These are phyloP conservation scores for Acrossocheilus fasciatus DNA, from an alignment of 2,797 vertebrate species.

Conservation along the genomic window DNA sequence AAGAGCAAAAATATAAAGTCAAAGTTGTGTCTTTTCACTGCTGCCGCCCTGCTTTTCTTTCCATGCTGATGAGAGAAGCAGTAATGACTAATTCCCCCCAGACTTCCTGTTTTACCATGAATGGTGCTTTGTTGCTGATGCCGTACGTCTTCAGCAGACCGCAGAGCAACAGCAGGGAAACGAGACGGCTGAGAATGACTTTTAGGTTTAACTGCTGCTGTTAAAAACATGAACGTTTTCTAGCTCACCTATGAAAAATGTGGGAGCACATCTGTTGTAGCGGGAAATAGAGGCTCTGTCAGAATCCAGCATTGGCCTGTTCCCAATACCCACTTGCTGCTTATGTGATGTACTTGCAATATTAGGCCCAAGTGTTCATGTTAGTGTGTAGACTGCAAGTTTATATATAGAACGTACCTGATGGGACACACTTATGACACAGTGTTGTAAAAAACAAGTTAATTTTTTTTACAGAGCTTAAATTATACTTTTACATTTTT, in stretches of 20 bases:
- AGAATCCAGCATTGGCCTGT: not conserved
- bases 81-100: constrained; percentile 57
- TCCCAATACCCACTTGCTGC: not conserved
- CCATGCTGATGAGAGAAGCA: constrained; percentile 57
- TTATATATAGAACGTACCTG: not conserved
- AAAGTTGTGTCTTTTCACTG: not conserved
- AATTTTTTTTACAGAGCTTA: not conserved
- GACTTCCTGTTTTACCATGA: constrained; percentile 70
- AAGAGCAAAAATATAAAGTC: not conserved
- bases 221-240: constrained; percentile 11
- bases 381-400: not conserved
- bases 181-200: constrained; percentile 17
- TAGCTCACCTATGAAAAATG: constrained; percentile 38
- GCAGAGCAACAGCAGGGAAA: constrained; percentile 42
- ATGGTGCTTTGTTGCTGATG: constrained; percentile 66
- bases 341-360: not conserved
- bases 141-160: constrained; percentile 50
- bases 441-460: not conserved
- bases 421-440: not conserved
- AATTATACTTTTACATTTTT: not conserved
- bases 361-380: not conserved
- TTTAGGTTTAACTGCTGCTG: constrained; percentile 33
- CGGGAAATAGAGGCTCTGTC: not conserved
- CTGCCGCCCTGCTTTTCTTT: constrained; percentile 41
- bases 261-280: constrained; percentile 34